Base-by-base conservation (phyloP, 53 echinoderm and acorn worm species). In the Paracentrotus lividus region DNA sequence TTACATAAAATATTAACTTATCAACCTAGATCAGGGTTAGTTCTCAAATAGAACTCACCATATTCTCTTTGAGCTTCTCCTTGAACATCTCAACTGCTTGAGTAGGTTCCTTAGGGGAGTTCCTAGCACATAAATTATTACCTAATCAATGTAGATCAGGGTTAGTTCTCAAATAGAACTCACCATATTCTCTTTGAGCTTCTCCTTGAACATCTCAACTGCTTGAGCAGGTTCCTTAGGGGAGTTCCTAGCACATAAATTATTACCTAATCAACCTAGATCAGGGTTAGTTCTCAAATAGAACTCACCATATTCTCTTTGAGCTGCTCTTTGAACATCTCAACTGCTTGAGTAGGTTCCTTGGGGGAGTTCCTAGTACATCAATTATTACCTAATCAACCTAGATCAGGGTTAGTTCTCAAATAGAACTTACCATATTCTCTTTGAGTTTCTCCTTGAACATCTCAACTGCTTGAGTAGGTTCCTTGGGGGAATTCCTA, bases 241-340 rank as follows among this genome's bases (percentile, higher is more conserved):
- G 8, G 92, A 92, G 44, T 78, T 81, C 92, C 42, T 94, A 12
- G 88, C 90, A n/a, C n/a, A n/a, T n/a, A n/a, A n/a, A n/a, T n/a
- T n/a, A n/a, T n/a, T n/a, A n/a, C n/a, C n/a, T n/a, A n/a, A n/a
- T n/a, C n/a, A n/a, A n/a, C n/a, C n/a, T n/a, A n/a, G n/a, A n/a
- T n/a, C n/a, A 52, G 86, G 29, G 57, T 20, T 21, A 20, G 57
- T 20, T 14, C 21, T 57, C 18, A 72, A 40, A 32, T 72, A 13
- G 6, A 58, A 93, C 93, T 93, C 85, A 94, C 94, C n/a, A 88
- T 84, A 54, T 94, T 94, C 56, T n/a, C n/a, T n/a, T n/a, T n/a
- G n/a, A n/a, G n/a, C n/a, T n/a, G n/a, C n/a, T 94, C 85, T 16
- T 58, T 90, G 47, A 96, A 32, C 42, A 42, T 61, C 78, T 92